Evolutionary conservation across 2,113 vertebrate genomes (phyloP).

Genomic region (Bubo scandiacus): DNA sequence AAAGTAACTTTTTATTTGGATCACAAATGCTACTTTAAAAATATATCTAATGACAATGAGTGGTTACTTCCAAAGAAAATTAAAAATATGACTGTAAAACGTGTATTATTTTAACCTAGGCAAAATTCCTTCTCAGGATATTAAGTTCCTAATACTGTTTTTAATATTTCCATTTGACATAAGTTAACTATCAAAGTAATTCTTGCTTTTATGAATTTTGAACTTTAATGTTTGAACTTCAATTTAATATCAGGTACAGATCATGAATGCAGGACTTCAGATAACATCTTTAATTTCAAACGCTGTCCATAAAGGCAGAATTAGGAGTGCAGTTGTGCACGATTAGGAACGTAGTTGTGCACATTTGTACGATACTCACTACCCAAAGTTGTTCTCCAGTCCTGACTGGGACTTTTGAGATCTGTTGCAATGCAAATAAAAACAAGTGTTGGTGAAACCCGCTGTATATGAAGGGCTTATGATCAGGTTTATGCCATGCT

Average conservation of each 20-base stretch:
- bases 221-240: neutral
- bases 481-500: neutral
- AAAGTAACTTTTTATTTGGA: neutral
- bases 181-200: neutral
- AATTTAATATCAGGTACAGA: neutral
- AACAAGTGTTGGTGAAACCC: neutral
- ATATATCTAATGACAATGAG: neutral
- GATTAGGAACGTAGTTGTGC: neutral
- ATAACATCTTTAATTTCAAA: neutral
- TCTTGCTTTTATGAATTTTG: neutral
- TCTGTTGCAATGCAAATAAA: neutral
- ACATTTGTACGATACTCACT: neutral
- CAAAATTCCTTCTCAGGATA: neutral
- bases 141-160: neutral
- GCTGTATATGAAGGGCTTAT: neutral
- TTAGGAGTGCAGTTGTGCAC: neutral
- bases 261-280: neutral
- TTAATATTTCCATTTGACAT: neutral
- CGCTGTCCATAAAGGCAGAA: neutral
- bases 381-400: neutral
- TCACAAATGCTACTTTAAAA: neutral
- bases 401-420: neutral
- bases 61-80: neutral
- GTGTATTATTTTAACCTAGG: neutral
- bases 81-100: neutral